Evolutionary conservation across 2,888 invertebrate species (phyloP), one percentile per base, ranked within the genome.

Genomic region (Pammene aurita): DNA sequence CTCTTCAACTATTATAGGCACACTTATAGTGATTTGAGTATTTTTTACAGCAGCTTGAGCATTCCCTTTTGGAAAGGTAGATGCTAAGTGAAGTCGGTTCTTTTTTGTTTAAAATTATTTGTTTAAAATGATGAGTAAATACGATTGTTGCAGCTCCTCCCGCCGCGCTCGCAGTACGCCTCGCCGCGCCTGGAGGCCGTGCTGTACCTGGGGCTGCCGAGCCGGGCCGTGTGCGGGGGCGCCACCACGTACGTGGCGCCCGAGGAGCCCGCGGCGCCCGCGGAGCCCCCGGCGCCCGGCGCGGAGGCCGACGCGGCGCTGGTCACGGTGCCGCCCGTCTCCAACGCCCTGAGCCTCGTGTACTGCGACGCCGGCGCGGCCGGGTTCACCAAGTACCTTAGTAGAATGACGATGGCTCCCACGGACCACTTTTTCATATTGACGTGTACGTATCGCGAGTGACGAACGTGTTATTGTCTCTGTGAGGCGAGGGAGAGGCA

Each of bases 341-440:
- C 94, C 81, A 96, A 96, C 90, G 93, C 94, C 57, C 88, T 96
- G 13, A 94, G 94, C 84, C 92, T 96, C 46, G 95, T 96, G 63
- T 92, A 90, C 86, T 84, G 93, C 93, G 82, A 93, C 92, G 80
- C 89, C 76, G 92, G 91, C 77, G 88, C 90, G 64, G 90, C 90
- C 57, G 76, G 84, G 77, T 93, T 93, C 87, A 88, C 91, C 72
- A 89, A 90, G 79, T 91, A 93, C 83, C 79, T 89, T 64, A 84
- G 85, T 79, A 79, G 78, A 67, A 80, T 92, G 69, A 78, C 88
- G 35, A 73, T 82, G 81, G 61, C 71, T 16, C 72, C 74, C 11
- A 71, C 48, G 18, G 78, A 81, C 38, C 74, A 71, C 73, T 89
- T 90, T 83, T 93, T 90, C 77, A 78, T 88, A n/a, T 75, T 92